Conservation (phyloP, 2,797 vertebrate species). For the Halcyon smyrnensis region DNA sequence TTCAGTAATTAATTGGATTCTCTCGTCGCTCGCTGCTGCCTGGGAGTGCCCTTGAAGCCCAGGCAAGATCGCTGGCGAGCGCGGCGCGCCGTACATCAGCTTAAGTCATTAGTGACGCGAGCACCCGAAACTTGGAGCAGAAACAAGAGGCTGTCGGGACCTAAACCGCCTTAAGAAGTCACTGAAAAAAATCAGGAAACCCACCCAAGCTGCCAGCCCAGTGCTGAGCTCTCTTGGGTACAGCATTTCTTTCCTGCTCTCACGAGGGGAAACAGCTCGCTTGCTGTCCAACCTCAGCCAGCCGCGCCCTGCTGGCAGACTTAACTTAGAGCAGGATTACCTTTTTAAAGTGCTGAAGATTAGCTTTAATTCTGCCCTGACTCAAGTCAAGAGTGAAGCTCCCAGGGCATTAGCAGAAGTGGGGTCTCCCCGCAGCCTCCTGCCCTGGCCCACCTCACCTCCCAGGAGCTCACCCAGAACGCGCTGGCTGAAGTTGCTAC, state of each 20-base stretch:
- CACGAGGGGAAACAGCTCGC: neutral
- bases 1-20: slow-evolving; percentile 15
- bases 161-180: neutral
- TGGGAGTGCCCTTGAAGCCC: neutral
- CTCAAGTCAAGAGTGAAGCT: neutral
- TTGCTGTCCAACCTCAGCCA: neutral
- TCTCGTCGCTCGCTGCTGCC: neutral
- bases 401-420: neutral
- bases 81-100: neutral
- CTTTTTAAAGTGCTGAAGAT: neutral
- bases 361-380: neutral
- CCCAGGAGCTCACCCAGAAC: neutral
- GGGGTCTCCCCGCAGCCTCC: neutral
- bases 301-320: neutral
- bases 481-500: neutral
- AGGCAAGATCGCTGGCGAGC: neutral
- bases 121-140: neutral
- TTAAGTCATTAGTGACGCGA: neutral
- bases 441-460: neutral
- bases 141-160: neutral
- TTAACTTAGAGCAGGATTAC: neutral
- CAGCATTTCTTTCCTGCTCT: neutral
- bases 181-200: neutral
- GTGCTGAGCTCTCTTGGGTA: neutral
- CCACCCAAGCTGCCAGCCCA: neutral